These are phyloP conservation scores for Phymorhynchus buccinoides DNA, from an alignment of 1,140 invertebrate genomes.

Conservation along the genomic window DNA sequence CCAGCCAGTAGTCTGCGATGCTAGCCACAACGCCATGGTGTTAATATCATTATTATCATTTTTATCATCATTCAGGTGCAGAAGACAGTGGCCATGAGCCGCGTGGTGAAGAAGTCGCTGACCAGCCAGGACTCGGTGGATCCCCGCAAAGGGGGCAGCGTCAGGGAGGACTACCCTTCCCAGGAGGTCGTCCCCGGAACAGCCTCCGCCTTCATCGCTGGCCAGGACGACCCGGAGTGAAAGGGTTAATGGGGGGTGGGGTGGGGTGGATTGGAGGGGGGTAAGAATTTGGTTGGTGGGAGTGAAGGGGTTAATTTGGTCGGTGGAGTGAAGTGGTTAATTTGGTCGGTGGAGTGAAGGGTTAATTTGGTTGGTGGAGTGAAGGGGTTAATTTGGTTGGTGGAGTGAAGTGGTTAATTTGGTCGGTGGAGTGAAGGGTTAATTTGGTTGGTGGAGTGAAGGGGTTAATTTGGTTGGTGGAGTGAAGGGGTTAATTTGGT, in stretches of 20 bases:
- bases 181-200: slow-evolving; percentile 8
- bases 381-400: background rate
- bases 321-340: background rate
- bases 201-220: background rate
- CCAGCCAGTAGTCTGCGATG: no score
- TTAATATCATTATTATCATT: no score
- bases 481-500: no score
- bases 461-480: no score
- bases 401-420: background rate
- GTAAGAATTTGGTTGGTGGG: background rate
- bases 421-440: no score
- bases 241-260: no score
- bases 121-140: background rate
- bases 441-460: no score
- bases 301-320: background rate
- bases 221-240: background rate
- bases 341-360: background rate
- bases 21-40: no score
- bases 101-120: background rate
- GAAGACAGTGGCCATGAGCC: background rate
- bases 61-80: no score
- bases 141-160: background rate
- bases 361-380: background rate
- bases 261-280: background rate
- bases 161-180: background rate